phyloP scores from a whole-genome alignment of 2,113 vertebrate genomes.

The Pedionomus torquatus region DNA sequence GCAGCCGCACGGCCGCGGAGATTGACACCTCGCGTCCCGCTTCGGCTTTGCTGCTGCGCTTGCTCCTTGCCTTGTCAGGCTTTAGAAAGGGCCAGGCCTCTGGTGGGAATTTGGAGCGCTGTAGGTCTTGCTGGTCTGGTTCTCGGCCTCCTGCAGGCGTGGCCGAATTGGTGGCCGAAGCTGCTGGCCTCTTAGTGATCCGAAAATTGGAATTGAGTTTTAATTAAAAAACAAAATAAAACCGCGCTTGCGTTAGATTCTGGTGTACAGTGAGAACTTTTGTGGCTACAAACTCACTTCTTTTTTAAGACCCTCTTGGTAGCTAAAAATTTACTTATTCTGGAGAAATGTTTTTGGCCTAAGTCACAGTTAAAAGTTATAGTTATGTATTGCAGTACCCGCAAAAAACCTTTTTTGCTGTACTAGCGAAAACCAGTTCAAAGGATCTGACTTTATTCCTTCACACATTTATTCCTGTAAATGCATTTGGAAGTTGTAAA shows the following conservation, averaged over 20 bases:
- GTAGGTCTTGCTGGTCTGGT: no score
- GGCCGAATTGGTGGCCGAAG: rapidly evolving
- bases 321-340: background rate
- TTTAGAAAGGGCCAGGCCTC: rapidly evolving
- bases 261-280: background rate
- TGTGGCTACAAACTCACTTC: background rate
- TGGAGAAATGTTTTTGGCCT: background rate
- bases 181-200: no score
- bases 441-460: rapidly evolving
- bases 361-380: background rate
- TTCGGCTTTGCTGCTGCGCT: rapidly evolving
- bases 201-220: background rate
- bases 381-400: background rate
- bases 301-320: background rate
- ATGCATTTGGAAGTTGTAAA: background rate
- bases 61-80: rapidly evolving
- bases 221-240: background rate
- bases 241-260: rapidly evolving
- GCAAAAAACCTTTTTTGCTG: background rate
- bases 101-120: rapidly evolving
- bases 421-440: background rate
- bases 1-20: rapidly evolving
- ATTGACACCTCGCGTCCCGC: rapidly evolving
- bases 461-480: background rate
- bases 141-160: rapidly evolving